phyloP scores from a whole-genome alignment of 2,888 invertebrate species.

The Epistrophella euchroma region DNA sequence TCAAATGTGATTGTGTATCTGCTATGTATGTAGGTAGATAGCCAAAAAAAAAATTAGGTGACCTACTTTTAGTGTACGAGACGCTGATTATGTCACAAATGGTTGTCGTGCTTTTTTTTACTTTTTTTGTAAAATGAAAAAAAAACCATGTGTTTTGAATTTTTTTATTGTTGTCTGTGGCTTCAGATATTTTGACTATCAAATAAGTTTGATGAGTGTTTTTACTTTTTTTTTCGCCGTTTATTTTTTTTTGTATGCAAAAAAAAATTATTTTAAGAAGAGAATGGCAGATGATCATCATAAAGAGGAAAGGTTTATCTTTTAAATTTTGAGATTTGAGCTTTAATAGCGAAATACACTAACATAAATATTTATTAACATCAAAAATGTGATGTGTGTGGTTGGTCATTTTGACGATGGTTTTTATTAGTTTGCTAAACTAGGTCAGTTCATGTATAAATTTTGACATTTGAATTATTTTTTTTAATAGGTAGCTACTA shows the following conservation, averaged over 20 bases:
- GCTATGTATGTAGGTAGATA: slow-evolving; percentile 55
- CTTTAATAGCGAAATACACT: background rate
- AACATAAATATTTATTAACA: slow-evolving; percentile 33
- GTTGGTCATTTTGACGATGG: slow-evolving; percentile 25
- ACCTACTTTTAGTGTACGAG: slow-evolving; percentile 71
- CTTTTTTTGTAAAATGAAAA: slow-evolving; percentile 31
- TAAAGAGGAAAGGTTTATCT: slow-evolving; percentile 66
- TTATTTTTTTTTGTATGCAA: slow-evolving; percentile 22
- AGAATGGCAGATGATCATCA: slow-evolving; percentile 47
- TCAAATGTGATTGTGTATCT: slow-evolving; percentile 21
- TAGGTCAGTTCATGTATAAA: slow-evolving; percentile 34
- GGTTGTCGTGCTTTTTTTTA: slow-evolving; percentile 29
- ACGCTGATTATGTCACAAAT: slow-evolving; percentile 73
- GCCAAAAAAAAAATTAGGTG: slow-evolving; percentile 74
- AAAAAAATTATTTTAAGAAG: background rate
- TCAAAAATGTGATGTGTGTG: slow-evolving; percentile 41
- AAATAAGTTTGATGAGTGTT: slow-evolving; percentile 32
- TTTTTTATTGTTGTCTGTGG: slow-evolving; percentile 33
- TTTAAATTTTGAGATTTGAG: slow-evolving; percentile 20
- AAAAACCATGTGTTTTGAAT: slow-evolving; percentile 15
- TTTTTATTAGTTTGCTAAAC: slow-evolving; percentile 26
- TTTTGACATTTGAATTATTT: slow-evolving; percentile 45
- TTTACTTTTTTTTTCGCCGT: background rate
- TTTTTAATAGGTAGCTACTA: no score
- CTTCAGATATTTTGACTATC: slow-evolving; percentile 61